A percentile compares a stretch with the other conserved stretches of the same genome.
Evolutionary conservation across 2,888 invertebrate genomes (phyloP).

Genomic region (Mayetiola destructor): DNA sequence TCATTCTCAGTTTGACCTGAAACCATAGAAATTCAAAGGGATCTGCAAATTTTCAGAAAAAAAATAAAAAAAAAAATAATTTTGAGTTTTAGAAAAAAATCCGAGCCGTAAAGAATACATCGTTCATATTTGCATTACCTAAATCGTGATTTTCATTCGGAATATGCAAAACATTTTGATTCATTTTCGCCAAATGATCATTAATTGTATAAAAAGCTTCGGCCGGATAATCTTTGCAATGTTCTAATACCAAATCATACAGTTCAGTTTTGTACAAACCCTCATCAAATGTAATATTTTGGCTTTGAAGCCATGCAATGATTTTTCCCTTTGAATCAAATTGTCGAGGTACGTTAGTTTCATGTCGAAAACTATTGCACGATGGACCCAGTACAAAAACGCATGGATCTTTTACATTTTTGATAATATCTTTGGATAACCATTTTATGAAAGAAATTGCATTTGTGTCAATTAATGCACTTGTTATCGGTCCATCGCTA

Average conservation of each 20-base stretch:
- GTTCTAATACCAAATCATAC: background rate
- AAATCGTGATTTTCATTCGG: background rate
- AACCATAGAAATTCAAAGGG: conserved; percentile 8
- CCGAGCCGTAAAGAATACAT: too few species aligned
- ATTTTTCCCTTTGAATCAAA: background rate
- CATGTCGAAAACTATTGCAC: background rate
- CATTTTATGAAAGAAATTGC: background rate
- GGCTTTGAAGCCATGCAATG: background rate
- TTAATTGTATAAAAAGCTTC: background rate
- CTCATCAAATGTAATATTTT: background rate
- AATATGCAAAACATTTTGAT: background rate
- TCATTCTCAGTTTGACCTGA: background rate
- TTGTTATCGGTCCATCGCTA: background rate
- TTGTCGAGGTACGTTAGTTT: background rate
- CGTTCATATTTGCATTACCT: too few species aligned
- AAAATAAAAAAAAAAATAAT: too few species aligned
- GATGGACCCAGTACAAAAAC: background rate
- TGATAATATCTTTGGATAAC: conserved; percentile 1
- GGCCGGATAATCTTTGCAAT: background rate
- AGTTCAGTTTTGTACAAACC: conserved; percentile 5
- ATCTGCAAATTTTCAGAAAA: too few species aligned
- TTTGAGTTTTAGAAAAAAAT: too few species aligned
- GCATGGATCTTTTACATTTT: background rate
- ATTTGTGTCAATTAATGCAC: background rate
- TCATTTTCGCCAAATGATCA: background rate